Evolutionary conservation across 2,888 invertebrate genomes (phyloP), one percentile per base, ranked within the genome.

Genomic region (Mythimna vitellina): DNA sequence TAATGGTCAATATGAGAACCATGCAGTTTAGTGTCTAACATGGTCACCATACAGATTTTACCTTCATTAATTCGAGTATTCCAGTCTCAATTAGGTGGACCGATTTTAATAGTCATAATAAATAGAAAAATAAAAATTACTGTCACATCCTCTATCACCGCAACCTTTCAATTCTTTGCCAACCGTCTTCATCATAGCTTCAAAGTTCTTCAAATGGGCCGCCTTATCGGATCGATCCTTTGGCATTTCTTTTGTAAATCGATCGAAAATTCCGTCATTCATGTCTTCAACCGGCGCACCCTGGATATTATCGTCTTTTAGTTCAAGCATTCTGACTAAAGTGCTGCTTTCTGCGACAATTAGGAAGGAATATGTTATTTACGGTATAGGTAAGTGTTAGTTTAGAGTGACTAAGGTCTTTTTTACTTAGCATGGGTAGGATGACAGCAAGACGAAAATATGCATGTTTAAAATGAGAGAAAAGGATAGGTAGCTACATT

Each of bases 171-270:
- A 72, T 42, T 87, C 84, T 3, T 84, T 85, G 2, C 89, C 85
- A 0, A 94, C 83, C 0, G 88, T 89, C 22, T 88, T 82, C 85
- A 92, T 86, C 93, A 95, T 90, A 4, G 82, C 81, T 4, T 92
- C 89, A 71, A 87, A 94, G 85, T 93, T 91, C 32, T 78, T 84
- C 71, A 88, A 86, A 65, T 95, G 94, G 0, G 83, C 91, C 2
- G 76, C 57, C 22, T 84, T 85, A 67, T 94, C 91, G 3, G 76
- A 71, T 0, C 89, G 74, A 0, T 90, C 90, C 0, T 74, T 22
- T 0, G 95, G 94, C 88, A 91, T 92, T 51, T 88, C 88, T 0
- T 85, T 82, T 53, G 91, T 80, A 63, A 92, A 90, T 10, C 75
- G 84, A 57, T 93, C 91, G 83, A 95, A 94, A 14, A 92, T 86